phyloP scores from a whole-genome alignment of 2,888 invertebrate species.

The Parnassius mnemosyne region DNA sequence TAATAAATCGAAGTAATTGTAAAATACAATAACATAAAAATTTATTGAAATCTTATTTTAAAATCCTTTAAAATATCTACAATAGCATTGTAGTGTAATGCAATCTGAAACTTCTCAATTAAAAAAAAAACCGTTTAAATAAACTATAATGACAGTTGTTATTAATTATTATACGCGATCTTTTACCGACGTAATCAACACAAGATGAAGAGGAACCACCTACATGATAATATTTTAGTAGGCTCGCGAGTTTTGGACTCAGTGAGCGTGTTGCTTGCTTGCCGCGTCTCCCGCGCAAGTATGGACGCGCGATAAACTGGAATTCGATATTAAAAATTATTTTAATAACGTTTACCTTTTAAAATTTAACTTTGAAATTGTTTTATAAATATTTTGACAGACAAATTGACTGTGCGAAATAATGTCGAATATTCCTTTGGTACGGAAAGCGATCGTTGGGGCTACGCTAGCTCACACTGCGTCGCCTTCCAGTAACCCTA shows the following conservation, averaged over 20 bases:
- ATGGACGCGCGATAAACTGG: slow-evolving; percentile 26
- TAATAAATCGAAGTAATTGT: too few species aligned
- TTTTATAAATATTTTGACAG: slow-evolving; percentile 12
- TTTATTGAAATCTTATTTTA: too few species aligned
- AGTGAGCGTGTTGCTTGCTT: slow-evolving; percentile 43
- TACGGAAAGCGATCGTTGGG: slow-evolving; percentile 67
- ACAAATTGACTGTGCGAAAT: slow-evolving; percentile 31
- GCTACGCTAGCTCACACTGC: slow-evolving; percentile 57
- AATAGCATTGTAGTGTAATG: too few species aligned
- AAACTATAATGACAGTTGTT: background rate
- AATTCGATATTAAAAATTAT: slow-evolving; percentile 22
- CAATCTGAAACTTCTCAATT: too few species aligned
- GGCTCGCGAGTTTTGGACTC: slow-evolving; percentile 34
- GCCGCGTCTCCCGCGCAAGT: slow-evolving; percentile 42
- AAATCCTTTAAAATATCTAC: too few species aligned
- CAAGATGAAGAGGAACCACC: background rate
- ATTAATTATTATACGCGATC: background rate
- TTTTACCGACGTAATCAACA: background rate
- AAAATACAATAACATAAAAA: too few species aligned
- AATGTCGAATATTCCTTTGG: slow-evolving; percentile 64
- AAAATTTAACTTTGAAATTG: slow-evolving; percentile 26
- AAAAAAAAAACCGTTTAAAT: background rate
- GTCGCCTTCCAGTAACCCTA: slow-evolving; percentile 31
- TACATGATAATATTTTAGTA: slow-evolving; percentile 35
- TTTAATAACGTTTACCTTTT: slow-evolving; percentile 24